Percentiles rank a stretch among this genome's conserved stretches.
These are phyloP conservation scores for Phengaris arion DNA, from an alignment of 2,888 invertebrate genomes.

Conservation along the genomic window DNA sequence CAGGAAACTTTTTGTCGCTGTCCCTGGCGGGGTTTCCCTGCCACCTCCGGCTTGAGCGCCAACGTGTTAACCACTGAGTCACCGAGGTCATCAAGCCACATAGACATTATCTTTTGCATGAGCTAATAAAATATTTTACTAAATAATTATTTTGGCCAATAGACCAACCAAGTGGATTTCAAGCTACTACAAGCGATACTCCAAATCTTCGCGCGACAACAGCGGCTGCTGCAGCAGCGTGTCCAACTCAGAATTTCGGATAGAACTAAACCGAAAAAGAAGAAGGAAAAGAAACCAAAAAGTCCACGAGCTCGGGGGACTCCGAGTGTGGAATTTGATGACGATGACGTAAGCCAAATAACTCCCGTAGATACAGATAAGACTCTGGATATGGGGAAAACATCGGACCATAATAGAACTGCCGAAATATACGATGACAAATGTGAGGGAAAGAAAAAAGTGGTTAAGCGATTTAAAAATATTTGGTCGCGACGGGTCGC, in stretches of 20 bases:
- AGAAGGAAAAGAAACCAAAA: neutral
- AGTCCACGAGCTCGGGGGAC: neutral
- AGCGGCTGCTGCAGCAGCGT: constrained; percentile 58
- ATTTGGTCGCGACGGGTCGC: too few relatives aligned
- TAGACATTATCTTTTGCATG: neutral
- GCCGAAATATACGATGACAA: neutral
- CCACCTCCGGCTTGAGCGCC: too few relatives aligned
- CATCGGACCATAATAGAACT: neutral
- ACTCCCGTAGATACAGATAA: neutral
- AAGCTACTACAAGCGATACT: constrained; percentile 60
- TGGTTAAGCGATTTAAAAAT: neutral
- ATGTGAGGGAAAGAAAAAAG: neutral
- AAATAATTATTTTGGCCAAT: constrained; percentile 7
- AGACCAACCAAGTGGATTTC: constrained; percentile 58
- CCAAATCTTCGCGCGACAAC: constrained; percentile 59
- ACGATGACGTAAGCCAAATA: neutral
- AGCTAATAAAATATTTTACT: neutral
- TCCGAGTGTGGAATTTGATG: neutral
- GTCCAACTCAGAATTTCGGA: constrained; percentile 50
- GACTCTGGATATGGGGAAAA: constrained; percentile 4
- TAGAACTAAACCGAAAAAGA: neutral
- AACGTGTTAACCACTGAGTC: too few relatives aligned
- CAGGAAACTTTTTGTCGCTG: too few relatives aligned
- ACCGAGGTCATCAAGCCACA: neutral
- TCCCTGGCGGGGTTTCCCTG: too few relatives aligned